Conservation (phyloP, 2,888 invertebrate genomes). For the Platerodrilus igneus region DNA sequence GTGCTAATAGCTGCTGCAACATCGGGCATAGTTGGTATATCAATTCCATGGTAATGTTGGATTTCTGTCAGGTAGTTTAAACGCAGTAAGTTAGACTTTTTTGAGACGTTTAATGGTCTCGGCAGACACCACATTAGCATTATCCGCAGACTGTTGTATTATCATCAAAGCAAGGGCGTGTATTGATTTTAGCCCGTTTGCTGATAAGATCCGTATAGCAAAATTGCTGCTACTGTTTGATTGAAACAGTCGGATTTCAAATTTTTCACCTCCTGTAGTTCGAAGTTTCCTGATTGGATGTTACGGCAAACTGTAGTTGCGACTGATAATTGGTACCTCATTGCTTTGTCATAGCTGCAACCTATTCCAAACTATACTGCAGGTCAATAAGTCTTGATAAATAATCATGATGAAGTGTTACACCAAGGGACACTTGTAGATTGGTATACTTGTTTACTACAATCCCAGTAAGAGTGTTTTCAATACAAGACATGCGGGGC, state of each 20-base stretch:
- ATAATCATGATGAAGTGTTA: slow-evolving; percentile 4
- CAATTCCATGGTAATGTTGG: too few species aligned
- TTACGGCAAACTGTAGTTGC: too few species aligned
- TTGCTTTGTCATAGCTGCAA: too few species aligned
- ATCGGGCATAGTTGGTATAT: too few species aligned
- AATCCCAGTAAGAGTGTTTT: slow-evolving; percentile 3
- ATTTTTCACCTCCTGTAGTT: too few species aligned
- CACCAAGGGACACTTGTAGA: slow-evolving; percentile 5
- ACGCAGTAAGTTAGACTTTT: slow-evolving; percentile 1
- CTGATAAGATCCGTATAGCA: slow-evolving; percentile 2
- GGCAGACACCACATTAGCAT: slow-evolving; percentile 2
- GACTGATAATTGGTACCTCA: too few species aligned
- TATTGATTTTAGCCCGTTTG: slow-evolving; percentile 2
- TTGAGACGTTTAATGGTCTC: neutral
- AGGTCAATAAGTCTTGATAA: slow-evolving; percentile 4
- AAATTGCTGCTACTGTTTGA: slow-evolving; percentile 2
- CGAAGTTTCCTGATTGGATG: too few species aligned
- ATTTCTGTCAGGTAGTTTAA: neutral
- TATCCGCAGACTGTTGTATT: slow-evolving; percentile 7
- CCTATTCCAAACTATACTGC: slow-evolving; percentile 1
- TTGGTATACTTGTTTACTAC: slow-evolving; percentile 1
- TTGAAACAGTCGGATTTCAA: neutral
- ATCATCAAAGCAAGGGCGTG: too few species aligned
- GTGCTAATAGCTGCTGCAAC: too few species aligned
- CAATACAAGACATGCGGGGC: too few species aligned